Percentiles rank a stretch among this genome's conserved stretches.
Conservation (phyloP, 2,797 vertebrate genomes). For the Cercopithecus neglectus region DNA sequence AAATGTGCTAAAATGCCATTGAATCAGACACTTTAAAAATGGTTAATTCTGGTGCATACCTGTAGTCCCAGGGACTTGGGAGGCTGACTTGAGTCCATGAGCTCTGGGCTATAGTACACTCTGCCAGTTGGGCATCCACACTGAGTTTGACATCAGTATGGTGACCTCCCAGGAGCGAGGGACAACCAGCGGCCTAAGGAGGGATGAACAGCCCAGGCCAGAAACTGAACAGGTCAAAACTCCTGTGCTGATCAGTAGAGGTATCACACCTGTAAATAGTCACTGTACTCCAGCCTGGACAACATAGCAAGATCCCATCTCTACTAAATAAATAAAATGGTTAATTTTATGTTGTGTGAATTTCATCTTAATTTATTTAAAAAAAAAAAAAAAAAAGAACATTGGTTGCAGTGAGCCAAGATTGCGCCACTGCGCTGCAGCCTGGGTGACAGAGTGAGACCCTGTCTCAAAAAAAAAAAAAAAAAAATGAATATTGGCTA, state of each 20-base stretch:
- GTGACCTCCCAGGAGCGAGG: neutral
- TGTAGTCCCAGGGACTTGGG: neutral
- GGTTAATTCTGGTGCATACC: neutral
- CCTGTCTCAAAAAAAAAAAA: neutral
- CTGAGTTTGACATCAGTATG: neutral
- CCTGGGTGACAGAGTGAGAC: neutral
- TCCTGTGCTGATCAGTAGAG: neutral
- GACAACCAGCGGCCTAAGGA: neutral
- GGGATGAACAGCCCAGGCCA: neutral
- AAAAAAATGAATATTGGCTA: neutral
- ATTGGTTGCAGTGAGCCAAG: neutral
- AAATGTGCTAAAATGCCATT: neutral
- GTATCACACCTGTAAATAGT: no score
- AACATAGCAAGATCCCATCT: neutral
- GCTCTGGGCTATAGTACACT: neutral
- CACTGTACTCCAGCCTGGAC: neutral
- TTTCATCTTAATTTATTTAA: neutral
- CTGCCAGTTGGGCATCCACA: neutral
- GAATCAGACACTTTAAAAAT: constrained; percentile 7
- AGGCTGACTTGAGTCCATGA: neutral
- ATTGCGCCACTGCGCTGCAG: neutral
- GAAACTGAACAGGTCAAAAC: neutral
- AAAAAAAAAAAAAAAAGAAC: neutral
- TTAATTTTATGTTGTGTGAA: neutral
- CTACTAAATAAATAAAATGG: neutral